These are phyloP conservation scores for Ornithoptera priamus DNA, from an alignment of 2,888 invertebrate genomes.

Conservation along the genomic window DNA sequence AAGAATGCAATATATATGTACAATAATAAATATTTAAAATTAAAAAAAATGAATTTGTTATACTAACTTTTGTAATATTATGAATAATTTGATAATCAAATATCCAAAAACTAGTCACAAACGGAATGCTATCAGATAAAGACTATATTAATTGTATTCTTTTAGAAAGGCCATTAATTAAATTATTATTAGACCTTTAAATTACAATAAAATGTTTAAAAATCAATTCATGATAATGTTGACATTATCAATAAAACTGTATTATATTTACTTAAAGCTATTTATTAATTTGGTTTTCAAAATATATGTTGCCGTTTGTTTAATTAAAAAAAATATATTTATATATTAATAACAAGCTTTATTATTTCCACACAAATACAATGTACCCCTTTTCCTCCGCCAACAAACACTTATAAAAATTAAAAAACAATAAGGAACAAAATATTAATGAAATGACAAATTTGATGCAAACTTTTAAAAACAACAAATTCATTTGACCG, in stretches of 20 bases:
- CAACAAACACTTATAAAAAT: not conserved
- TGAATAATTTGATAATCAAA: too few species aligned
- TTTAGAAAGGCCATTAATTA: conserved; percentile 22
- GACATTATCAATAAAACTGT: conserved; percentile 1
- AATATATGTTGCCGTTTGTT: conserved; percentile 11
- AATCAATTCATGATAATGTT: conserved; percentile 24
- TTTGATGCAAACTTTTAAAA: not conserved
- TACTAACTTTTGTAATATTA: too few species aligned
- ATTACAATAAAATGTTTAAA: conserved; percentile 28
- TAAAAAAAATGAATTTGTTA: too few species aligned
- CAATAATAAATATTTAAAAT: too few species aligned
- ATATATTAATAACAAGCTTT: conserved; percentile 5
- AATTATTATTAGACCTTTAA: conserved; percentile 34
- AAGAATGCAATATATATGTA: too few species aligned
- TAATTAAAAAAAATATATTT: not conserved
- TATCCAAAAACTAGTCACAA: not conserved
- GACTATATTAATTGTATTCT: conserved; percentile 26
- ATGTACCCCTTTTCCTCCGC: not conserved
- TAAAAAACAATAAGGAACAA: not conserved
- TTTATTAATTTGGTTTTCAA: conserved; percentile 24
- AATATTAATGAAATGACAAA: not conserved
- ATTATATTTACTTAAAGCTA: conserved; percentile 24
- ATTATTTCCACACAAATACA: not conserved
- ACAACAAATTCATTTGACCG: not conserved
- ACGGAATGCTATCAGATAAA: conserved; percentile 15